Conservation (phyloP, 1,140 invertebrate species). For the Archivesica marissinica region DNA sequence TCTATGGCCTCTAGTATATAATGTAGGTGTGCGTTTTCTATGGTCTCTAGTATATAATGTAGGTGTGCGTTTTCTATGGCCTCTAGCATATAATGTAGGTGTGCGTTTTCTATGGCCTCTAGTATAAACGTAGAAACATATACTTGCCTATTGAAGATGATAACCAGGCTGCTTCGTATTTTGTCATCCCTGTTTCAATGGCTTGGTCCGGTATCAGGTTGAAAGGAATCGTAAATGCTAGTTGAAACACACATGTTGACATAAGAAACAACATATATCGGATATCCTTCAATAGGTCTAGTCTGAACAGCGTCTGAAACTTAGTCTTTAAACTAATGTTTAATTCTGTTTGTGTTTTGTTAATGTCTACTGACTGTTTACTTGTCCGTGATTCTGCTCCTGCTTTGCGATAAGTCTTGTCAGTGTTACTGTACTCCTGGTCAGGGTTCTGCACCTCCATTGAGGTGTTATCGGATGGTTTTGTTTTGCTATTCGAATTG, state of each 20-base stretch:
- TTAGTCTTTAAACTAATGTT: background rate
- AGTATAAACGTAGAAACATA: too few relatives aligned
- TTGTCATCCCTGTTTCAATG: constrained; percentile 13
- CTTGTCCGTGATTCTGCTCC: too few relatives aligned
- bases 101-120: too few relatives aligned
- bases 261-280: constrained; percentile 12
- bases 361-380: too few relatives aligned
- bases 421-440: too few relatives aligned
- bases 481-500: background rate
- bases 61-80: too few relatives aligned
- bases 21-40: too few relatives aligned
- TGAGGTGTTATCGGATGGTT: background rate
- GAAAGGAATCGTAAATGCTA: constrained; percentile 30
- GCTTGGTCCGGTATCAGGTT: constrained; percentile 37
- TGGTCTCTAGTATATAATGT: too few relatives aligned
- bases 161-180: constrained; percentile 36
- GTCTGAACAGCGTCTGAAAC: background rate
- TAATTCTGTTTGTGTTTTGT: background rate
- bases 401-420: too few relatives aligned
- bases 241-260: constrained; percentile 1
- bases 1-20: too few relatives aligned
- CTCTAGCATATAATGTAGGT: too few relatives aligned
- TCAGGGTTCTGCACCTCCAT: too few relatives aligned
- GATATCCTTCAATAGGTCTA: background rate
- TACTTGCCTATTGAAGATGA: constrained; percentile 35